These are phyloP conservation scores for Byasa hedistus DNA, from an alignment of 2,888 invertebrate species.

Conservation along the genomic window DNA sequence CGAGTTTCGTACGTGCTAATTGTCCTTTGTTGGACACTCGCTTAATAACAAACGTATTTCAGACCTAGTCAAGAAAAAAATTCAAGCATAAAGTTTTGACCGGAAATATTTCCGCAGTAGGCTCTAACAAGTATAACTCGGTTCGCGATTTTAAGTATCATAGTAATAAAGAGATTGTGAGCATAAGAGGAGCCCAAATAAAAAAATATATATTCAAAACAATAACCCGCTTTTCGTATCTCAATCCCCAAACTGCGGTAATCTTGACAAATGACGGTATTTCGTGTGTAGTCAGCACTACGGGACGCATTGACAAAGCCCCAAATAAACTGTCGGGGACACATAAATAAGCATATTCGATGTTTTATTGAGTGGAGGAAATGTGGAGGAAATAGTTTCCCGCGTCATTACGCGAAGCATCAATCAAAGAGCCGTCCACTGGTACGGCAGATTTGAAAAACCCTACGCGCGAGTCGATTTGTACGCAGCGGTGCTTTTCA, in stretches of 20 bases:
- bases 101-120: neutral
- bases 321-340: slow-evolving; percentile 73
- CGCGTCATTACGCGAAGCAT: slow-evolving; percentile 74
- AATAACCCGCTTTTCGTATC: slow-evolving; percentile 75
- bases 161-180: slow-evolving; percentile 38
- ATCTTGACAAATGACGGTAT: slow-evolving; percentile 79
- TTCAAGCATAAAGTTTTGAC: neutral
- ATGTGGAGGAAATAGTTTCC: slow-evolving; percentile 78
- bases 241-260: slow-evolving; percentile 72
- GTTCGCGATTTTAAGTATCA: slow-evolving; percentile 27
- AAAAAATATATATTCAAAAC: slow-evolving; percentile 71
- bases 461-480: slow-evolving; percentile 31
- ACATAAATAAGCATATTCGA: slow-evolving; percentile 77
- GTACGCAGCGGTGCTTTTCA: slow-evolving; percentile 1
- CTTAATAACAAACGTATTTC: neutral
- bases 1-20: slow-evolving; percentile 70
- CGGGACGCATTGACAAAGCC: slow-evolving; percentile 72
- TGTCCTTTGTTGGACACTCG: slow-evolving; percentile 45
- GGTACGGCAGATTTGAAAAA: slow-evolving; percentile 51
- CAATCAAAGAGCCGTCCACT: slow-evolving; percentile 66
- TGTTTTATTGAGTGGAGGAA: slow-evolving; percentile 79
- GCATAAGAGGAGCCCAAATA: slow-evolving; percentile 44
- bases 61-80: neutral
- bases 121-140: neutral
- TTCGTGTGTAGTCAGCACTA: slow-evolving; percentile 68